phyloP scores from a whole-genome alignment of 2,113 vertebrate genomes.

The Rhombomys opimus region DNA sequence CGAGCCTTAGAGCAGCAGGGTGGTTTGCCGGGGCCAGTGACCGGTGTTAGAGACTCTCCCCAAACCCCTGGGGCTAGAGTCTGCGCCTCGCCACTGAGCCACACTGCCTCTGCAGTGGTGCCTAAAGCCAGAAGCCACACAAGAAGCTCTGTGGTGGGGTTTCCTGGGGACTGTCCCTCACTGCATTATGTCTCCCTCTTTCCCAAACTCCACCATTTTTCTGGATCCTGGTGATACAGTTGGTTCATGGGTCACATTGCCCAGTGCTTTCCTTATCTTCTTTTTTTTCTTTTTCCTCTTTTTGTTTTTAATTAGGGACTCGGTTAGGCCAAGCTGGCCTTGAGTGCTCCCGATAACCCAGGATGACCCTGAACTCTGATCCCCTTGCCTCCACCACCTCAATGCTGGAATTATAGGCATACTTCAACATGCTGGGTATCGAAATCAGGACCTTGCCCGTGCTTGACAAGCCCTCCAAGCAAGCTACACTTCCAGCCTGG shows the following conservation, averaged over 20 bases:
- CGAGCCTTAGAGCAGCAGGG: not conserved
- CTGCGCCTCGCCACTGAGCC: not conserved
- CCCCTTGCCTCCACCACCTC: not conserved
- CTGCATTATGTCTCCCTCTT: no score
- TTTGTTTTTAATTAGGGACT: not conserved
- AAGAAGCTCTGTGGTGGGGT: not conserved
- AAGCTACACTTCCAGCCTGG: not conserved
- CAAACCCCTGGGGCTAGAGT: not conserved
- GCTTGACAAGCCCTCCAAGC: not conserved
- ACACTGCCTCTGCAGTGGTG: not conserved
- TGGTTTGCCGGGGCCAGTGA: no score
- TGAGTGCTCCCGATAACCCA: no score
- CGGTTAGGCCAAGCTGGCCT: not conserved
- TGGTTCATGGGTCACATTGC: not conserved
- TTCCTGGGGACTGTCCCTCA: not conserved
- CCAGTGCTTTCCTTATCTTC: not conserved
- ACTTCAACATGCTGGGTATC: not conserved
- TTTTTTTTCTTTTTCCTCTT: not conserved
- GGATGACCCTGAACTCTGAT: not conserved
- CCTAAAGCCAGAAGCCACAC: not conserved
- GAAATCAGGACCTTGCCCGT: not conserved
- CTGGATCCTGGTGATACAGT: not conserved
- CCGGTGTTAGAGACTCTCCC: not conserved
- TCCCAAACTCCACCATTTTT: not conserved
- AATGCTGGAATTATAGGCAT: no score